phyloP scores from a whole-genome alignment of 2,888 invertebrate genomes.

The Alsophila aescularia region DNA sequence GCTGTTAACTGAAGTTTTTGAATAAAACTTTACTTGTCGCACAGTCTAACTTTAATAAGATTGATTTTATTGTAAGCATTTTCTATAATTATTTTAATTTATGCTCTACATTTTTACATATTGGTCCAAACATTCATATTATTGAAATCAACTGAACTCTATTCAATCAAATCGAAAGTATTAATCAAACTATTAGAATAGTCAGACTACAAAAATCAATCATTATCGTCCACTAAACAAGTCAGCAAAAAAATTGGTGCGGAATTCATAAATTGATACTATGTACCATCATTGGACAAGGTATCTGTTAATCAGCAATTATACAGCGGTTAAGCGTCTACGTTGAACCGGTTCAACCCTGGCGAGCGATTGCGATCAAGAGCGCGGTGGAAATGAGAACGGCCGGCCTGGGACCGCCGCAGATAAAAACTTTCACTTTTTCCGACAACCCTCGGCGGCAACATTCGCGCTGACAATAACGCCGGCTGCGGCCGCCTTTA shows the following conservation, averaged over 20 bases:
- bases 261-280: neutral
- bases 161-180: too few species aligned
- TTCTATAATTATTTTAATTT: too few species aligned
- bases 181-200: too few species aligned
- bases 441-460: conserved; percentile 71
- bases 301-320: conserved; percentile 57
- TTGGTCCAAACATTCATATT: too few species aligned
- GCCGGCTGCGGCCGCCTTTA: conserved; percentile 68
- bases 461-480: conserved; percentile 72
- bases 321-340: conserved; percentile 49
- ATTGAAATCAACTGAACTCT: too few species aligned
- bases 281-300: neutral
- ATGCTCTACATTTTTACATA: too few species aligned
- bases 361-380: conserved; percentile 70
- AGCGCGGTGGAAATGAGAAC: conserved; percentile 75
- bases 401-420: conserved; percentile 68
- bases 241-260: too few species aligned
- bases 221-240: too few species aligned
- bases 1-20: conserved; percentile 15
- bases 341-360: conserved; percentile 54
- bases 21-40: neutral
- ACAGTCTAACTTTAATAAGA: too few species aligned
- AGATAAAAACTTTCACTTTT: conserved; percentile 83
- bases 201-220: too few species aligned
- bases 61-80: too few species aligned